Conservation (phyloP, 2,797 vertebrate genomes). For the Falco peregrinus region DNA sequence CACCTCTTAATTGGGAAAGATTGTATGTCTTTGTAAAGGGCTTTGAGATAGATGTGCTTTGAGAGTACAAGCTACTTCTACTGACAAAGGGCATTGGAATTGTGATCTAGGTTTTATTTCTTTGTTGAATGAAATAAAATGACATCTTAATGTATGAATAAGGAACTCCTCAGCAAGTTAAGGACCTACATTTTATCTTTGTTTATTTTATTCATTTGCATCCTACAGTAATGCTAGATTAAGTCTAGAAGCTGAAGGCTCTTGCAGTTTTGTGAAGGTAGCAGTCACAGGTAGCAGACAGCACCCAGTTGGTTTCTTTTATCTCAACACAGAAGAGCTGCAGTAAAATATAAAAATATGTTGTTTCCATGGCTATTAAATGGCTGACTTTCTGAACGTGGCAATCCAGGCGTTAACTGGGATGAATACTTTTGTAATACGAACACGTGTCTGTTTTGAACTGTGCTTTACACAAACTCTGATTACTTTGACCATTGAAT, state of each 20-base stretch:
- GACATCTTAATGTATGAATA: neutral
- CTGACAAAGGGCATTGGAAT: neutral
- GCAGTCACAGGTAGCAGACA: neutral
- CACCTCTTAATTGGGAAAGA: neutral
- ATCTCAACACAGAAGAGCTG: neutral
- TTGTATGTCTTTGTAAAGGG: neutral
- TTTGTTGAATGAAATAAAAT: neutral
- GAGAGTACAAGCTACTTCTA: neutral
- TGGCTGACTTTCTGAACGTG: neutral
- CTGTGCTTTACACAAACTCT: neutral
- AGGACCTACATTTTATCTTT: neutral
- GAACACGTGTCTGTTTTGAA: neutral
- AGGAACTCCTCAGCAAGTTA: neutral
- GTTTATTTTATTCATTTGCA: neutral
- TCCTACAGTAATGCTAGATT: neutral
- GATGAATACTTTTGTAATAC: rapidly evolving
- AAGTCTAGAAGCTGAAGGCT: neutral
- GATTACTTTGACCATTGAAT: rapidly evolving
- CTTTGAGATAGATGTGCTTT: neutral
- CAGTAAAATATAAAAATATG: neutral
- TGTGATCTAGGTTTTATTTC: neutral
- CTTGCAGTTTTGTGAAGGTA: neutral
- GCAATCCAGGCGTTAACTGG: too few relatives aligned
- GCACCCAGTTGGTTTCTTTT: neutral
- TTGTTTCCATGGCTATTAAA: neutral